Evolutionary conservation across 2,888 invertebrate species (phyloP), one percentile per base, ranked within the genome.

Genomic region (Cyclophora punctaria): DNA sequence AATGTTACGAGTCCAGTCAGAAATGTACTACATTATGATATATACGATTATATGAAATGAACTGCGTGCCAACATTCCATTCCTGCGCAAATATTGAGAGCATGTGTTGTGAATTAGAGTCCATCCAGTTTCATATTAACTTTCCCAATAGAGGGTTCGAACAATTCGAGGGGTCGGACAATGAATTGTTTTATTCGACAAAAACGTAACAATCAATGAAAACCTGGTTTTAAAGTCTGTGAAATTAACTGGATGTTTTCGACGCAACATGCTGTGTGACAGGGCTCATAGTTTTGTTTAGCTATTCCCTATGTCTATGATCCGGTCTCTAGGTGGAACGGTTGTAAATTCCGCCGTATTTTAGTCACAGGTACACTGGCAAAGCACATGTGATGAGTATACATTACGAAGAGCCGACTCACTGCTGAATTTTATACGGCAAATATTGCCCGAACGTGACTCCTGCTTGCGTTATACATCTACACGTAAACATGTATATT

Each of bases 401-500:
- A 71, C 62, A 67, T 67, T 58, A 67, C 69, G 60, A 63, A 67
- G 64, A 63, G 65, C 67, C 67, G 71, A 69, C 75, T 71, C 71
- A 69, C 75, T 72, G 73, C 74, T 78, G 76, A 80, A 80, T 80
- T 81, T 82, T 76, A 78, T 73, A 69, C 70, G 61, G 74, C 77
- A 83, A 84, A 84, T 84, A 85, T 84, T 83, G 79, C 69, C 77
- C 42, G 80, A 80, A 85, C 83, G 85, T 84, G 84, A 78, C 80
- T 75, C 69, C 62, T 64, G 71, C 66, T 67, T 20, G 61, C 62
- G 59, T 65, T 69, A 45, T 49, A 44, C 50, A 52, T 62, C 59
- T 59, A 52, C 55, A 64, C 55, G 60, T 57, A 60, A 55, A 52
- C 53, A 50, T 50, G 45, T 52, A 55, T 53, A 50, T 50, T 51